Conservation (phyloP, 1,140 invertebrate species). For the Drosophila watanabei region DNA sequence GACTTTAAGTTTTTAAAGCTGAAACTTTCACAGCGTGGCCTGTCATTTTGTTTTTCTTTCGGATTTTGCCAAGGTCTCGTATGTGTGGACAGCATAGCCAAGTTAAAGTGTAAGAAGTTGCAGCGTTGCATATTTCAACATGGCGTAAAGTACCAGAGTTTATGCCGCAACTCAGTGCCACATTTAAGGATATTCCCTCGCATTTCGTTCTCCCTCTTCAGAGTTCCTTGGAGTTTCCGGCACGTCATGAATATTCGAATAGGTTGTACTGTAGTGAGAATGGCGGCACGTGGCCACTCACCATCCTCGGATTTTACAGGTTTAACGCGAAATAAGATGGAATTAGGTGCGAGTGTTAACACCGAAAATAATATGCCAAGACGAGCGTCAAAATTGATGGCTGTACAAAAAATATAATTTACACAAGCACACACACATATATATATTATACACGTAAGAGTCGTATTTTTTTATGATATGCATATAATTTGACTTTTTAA, state of each 20-base stretch:
- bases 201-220: no score
- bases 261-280: slow-evolving; percentile 12
- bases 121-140: slow-evolving; percentile 1
- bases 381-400: slow-evolving; percentile 12
- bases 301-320: not conserved
- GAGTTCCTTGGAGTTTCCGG: not conserved
- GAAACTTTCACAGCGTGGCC: no score
- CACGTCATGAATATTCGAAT: slow-evolving; percentile 59
- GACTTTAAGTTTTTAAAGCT: not conserved
- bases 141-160: not conserved
- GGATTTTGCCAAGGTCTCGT: not conserved
- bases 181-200: not conserved
- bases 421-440: slow-evolving; percentile 1
- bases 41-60: not conserved
- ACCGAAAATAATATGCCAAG: slow-evolving; percentile 49
- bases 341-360: slow-evolving; percentile 69
- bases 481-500: slow-evolving; percentile 65
- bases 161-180: not conserved
- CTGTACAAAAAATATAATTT: slow-evolving; percentile 33
- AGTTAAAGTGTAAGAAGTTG: not conserved
- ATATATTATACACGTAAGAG: slow-evolving; percentile 41
- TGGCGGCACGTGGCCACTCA: slow-evolving; percentile 18
- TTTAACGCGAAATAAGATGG: slow-evolving; percentile 31
- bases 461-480: slow-evolving; percentile 70
- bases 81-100: not conserved